phyloP scores from a whole-genome alignment of 2,797 vertebrate genomes.

The Rhincodon typus region DNA sequence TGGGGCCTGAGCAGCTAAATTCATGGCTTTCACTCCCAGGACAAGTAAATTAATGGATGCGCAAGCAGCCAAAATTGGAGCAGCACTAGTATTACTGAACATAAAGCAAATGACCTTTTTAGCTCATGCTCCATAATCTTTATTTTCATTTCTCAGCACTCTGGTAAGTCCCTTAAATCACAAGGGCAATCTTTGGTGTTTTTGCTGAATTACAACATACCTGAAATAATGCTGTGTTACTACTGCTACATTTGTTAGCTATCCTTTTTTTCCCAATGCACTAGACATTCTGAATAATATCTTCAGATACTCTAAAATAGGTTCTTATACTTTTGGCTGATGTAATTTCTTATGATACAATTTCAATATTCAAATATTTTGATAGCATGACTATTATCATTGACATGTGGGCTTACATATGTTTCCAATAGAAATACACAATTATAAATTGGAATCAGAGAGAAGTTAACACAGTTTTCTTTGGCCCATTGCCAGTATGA shows the following conservation, averaged over 20 bases:
- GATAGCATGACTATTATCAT: not conserved
- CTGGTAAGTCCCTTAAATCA: not conserved
- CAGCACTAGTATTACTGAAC: not conserved
- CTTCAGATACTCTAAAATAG: not conserved
- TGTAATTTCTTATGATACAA: not conserved
- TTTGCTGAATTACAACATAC: not conserved
- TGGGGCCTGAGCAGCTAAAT: not conserved
- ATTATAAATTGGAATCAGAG: not conserved
- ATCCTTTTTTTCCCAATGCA: not conserved
- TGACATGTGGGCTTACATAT: not conserved
- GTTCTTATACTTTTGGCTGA: not conserved
- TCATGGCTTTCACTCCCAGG: not conserved
- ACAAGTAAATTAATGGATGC: not conserved
- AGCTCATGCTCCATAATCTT: not conserved
- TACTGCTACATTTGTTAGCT: not conserved
- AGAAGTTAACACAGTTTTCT: not conserved
- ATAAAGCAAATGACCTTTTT: not conserved
- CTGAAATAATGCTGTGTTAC: not conserved
- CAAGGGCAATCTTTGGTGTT: not conserved
- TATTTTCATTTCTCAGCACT: not conserved
- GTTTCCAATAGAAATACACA: not conserved
- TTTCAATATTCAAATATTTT: not conserved
- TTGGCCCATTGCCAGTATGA: not conserved
- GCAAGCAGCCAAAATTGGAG: not conserved
- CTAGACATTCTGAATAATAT: not conserved